These are phyloP conservation scores for Bombus consobrinus DNA, from an alignment of 1,140 invertebrate genomes.

Conservation along the genomic window DNA sequence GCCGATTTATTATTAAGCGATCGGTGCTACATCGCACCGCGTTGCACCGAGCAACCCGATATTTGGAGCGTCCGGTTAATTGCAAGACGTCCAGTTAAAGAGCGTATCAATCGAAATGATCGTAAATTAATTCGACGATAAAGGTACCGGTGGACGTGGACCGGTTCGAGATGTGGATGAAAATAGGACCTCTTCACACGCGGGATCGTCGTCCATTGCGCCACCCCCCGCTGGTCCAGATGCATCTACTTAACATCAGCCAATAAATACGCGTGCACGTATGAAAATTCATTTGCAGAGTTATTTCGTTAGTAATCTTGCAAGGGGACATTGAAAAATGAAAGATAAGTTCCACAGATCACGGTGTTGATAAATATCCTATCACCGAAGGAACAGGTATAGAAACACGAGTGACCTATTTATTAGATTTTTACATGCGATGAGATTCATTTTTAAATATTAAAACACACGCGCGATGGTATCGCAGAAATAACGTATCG, in stretches of 20 bases:
- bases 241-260: background rate
- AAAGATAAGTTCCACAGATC: background rate
- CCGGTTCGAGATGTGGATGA: slow-evolving; percentile 1
- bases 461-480: background rate
- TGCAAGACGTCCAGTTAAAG: slow-evolving; percentile 31
- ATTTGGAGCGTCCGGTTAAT: slow-evolving; percentile 46
- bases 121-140: slow-evolving; percentile 49
- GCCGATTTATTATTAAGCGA: slow-evolving; percentile 48
- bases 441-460: background rate
- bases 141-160: slow-evolving; percentile 38
- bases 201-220: background rate
- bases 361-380: background rate
- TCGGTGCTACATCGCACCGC: background rate
- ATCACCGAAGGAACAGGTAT: background rate
- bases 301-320: background rate
- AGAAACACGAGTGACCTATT: background rate
- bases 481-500: too few species aligned
- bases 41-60: slow-evolving; percentile 13
- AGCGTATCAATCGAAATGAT: slow-evolving; percentile 46
- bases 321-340: background rate
- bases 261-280: background rate
- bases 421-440: background rate
- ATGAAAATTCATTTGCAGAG: background rate
- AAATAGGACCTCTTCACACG: background rate
- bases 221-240: background rate